Base-by-base conservation (phyloP, 2,113 vertebrate genomes). In the Dolichotis patagonum region DNA sequence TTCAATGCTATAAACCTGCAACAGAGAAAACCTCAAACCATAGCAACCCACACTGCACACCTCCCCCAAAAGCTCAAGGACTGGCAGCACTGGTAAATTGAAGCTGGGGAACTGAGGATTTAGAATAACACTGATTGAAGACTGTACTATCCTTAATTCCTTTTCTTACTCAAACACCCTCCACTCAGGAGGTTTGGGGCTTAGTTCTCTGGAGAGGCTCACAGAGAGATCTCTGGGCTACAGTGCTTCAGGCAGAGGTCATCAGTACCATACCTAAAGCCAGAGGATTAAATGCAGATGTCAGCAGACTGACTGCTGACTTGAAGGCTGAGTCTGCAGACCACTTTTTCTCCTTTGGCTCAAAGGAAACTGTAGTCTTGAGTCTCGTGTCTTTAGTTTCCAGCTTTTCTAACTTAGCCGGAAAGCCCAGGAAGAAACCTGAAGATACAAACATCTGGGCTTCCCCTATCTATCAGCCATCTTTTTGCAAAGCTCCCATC, bases 371-470 rank as follows among this genome's bases (percentile, higher is more conserved):
- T 84, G 38, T 43, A 62, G 28, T 65, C 38, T 65, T 84, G n/a
- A 81, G 4, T 26, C 7, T 94, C 24, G 35, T 46, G 17, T 65
- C 38, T 65, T 88, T 17, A 82, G 7, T 16, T 13, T 95, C 26
- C 41, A 93, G 24, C 30, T 84, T 94, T 91, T 75, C 38, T 49
- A 88, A 95, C 35, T 20, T 92, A 67, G 80, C 19, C 63, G 43
- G 46, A 63, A 96, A 96, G 67, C 75, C 14, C 5, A 80, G 43
- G 46, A 80, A 52, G 77, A 91, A 95, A 94, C 11, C 85, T 96
- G 95, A 85, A 85, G 52, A 96, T 8, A 75, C 0, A 71, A 46
- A 93, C 30, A 95, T 83, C 3, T 62, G 58, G 75, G 56, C 20
- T 95, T 88, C 49, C 41, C 75, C n/a, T 95, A 85, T 43, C 88